A percentile compares a stretch with the other conserved stretches of the same genome.
These are phyloP conservation scores for Cynoglossus semilaevis DNA, from an alignment of 2,113 vertebrate species.

Conservation along the genomic window DNA sequence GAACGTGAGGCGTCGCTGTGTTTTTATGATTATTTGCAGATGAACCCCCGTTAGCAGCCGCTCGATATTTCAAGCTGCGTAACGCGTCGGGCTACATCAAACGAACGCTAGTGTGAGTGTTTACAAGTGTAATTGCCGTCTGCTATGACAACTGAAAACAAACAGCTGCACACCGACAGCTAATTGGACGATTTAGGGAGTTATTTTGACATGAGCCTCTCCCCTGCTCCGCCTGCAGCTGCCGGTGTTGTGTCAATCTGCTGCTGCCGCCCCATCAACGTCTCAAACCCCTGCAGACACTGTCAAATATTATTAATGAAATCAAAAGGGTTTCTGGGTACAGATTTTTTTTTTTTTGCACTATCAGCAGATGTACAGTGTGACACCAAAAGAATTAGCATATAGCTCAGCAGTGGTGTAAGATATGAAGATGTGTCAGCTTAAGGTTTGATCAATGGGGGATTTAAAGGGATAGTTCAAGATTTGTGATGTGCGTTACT, in stretches of 20 bases:
- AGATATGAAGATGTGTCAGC: not conserved
- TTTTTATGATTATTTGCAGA: too few relatives aligned
- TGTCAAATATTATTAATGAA: not conserved
- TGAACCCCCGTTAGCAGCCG: not conserved
- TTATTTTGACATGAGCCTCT: not conserved
- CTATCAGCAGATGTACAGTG: not conserved
- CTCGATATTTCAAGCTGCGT: not conserved
- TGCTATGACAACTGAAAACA: constrained; percentile 30
- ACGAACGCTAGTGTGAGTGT: not conserved
- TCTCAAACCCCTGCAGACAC: not conserved
- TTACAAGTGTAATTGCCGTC: not conserved
- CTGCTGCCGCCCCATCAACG: not conserved
- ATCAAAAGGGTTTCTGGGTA: not conserved
- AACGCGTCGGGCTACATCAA: not conserved
- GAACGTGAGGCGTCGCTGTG: too few relatives aligned
- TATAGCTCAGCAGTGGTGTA: not conserved
- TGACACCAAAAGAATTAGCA: not conserved
- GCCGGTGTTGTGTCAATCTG: not conserved
- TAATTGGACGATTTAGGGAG: not conserved
- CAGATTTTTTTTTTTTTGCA: not conserved
- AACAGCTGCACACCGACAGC: constrained; percentile 5
- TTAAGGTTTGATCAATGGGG: too few relatives aligned
- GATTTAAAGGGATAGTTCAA: too few relatives aligned
- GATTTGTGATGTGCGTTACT: too few relatives aligned
- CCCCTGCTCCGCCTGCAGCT: constrained; percentile 1